These are phyloP conservation scores for Leptinotarsa lineolata DNA, from an alignment of 1,140 invertebrate species.

Conservation along the genomic window DNA sequence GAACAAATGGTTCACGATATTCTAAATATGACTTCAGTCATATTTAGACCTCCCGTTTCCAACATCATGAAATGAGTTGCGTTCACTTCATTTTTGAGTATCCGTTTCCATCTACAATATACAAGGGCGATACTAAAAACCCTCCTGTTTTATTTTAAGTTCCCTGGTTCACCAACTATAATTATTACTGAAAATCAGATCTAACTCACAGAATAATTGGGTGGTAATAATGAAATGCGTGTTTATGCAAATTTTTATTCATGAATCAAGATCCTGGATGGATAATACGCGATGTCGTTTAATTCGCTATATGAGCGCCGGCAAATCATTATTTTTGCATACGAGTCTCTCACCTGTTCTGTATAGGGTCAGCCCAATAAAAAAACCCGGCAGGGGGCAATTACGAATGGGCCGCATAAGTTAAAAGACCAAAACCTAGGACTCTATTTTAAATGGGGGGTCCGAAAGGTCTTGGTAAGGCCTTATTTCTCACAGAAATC, in stretches of 20 bases:
- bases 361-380: not conserved
- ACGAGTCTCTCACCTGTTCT: not conserved
- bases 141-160: no score
- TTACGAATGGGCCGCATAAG: not conserved
- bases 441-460: no score
- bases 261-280: not conserved
- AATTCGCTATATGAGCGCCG: not conserved
- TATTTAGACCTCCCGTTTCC: no score
- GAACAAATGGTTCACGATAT: no score
- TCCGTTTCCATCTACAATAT: no score
- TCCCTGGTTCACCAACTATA: no score
- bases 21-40: no score
- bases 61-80: no score
- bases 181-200: not conserved
- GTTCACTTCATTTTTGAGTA: no score
- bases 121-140: no score
- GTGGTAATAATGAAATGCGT: constrained; percentile 5
- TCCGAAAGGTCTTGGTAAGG: no score
- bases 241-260: constrained; percentile 7
- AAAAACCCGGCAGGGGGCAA: not conserved
- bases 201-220: not conserved
- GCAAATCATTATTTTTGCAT: not conserved
- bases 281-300: not conserved
- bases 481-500: not conserved
- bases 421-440: not conserved